Evolutionary conservation across 64 coral and sea anemone species (phyloP).

Genomic region (Dendrophyllia cribrosa): DNA sequence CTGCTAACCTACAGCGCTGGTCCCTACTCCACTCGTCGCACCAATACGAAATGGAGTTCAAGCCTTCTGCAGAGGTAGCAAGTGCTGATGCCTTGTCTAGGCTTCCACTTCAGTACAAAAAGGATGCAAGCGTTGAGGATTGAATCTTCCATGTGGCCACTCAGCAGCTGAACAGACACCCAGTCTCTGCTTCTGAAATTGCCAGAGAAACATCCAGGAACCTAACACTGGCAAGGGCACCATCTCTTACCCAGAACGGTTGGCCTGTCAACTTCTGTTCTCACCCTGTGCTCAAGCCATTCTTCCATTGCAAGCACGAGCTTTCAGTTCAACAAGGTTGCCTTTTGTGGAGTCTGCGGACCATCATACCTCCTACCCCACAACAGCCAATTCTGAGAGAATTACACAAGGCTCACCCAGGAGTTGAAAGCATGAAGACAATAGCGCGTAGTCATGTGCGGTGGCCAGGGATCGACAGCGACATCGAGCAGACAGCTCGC

Average conservation of each 20-base stretch:
- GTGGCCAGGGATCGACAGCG: constrained; percentile 46
- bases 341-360: constrained; percentile 53
- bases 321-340: constrained; percentile 49
- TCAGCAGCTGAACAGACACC: background rate
- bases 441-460: constrained; percentile 54
- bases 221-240: constrained; percentile 14
- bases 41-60: constrained; percentile 14
- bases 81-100: background rate
- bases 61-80: background rate
- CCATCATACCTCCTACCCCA: background rate
- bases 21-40: constrained; percentile 59
- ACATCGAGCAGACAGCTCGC: background rate
- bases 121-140: background rate
- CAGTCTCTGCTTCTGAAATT: constrained; percentile 3
- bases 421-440: constrained; percentile 55
- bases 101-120: background rate
- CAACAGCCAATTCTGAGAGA: constrained; percentile 16
- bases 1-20: constrained; percentile 45
- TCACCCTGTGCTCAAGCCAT: constrained; percentile 50
- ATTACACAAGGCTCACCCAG: constrained; percentile 63
- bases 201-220: constrained; percentile 44
- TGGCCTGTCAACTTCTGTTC: constrained; percentile 12
- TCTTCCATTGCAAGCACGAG: constrained; percentile 25
- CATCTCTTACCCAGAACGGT: constrained; percentile 28
- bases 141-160: background rate